Evolutionary conservation across 2,113 vertebrate species (phyloP).

Genomic region (Pseudonaja textilis): DNA sequence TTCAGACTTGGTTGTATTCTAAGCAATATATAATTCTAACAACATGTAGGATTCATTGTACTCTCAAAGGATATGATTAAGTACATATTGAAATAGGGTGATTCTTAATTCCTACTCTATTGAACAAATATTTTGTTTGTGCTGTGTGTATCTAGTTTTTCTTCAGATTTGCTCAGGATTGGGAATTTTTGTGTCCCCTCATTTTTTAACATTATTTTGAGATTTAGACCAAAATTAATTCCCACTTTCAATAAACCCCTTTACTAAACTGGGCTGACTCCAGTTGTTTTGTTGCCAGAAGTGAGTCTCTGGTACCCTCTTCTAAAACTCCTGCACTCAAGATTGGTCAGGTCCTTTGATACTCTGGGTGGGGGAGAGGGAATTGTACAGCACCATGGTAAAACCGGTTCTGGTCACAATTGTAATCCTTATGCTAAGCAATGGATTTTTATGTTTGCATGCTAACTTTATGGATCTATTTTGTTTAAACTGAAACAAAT

Average conservation of each 20-base stretch:
- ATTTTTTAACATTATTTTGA: not conserved
- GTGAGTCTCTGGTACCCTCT: not conserved
- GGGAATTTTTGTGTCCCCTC: not conserved
- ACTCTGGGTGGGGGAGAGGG: accelerated
- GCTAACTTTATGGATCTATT: not conserved
- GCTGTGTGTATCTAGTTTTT: not conserved
- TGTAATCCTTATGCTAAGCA: not conserved
- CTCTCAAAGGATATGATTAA: not conserved
- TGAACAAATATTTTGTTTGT: not conserved
- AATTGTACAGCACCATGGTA: not conserved
- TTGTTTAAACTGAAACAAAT: not conserved
- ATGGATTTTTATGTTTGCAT: not conserved
- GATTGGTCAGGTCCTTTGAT: not conserved
- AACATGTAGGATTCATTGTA: not conserved
- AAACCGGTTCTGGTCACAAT: not conserved
- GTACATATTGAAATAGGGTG: not conserved
- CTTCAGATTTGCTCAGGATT: not conserved
- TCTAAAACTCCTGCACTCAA: not conserved
- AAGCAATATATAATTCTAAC: not conserved
- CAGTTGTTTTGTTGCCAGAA: not conserved
- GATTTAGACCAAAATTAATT: not conserved
- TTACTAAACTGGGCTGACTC: not conserved
- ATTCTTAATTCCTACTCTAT: not conserved
- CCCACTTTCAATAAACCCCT: not conserved
- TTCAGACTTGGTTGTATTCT: not conserved